A percentile compares a stretch with the other conserved stretches of the same genome.
These are phyloP conservation scores for Formicarius rufipectus DNA, from an alignment of 2,113 vertebrate species.

Conservation along the genomic window DNA sequence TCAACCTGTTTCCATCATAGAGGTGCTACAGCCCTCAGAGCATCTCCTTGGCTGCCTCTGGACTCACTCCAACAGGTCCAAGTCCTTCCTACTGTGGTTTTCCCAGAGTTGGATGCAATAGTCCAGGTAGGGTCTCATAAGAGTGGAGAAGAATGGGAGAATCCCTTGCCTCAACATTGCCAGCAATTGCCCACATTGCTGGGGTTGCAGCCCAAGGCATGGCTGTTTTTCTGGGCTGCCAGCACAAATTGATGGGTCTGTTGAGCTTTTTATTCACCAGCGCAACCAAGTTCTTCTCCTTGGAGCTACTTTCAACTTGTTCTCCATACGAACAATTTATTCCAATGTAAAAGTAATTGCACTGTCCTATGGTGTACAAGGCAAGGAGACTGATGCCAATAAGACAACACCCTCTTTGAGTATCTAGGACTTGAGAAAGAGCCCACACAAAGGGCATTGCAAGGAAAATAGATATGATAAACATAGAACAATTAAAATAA, in stretches of 20 bases:
- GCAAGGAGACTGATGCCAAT: neutral
- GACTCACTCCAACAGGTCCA: neutral
- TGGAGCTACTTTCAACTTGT: neutral
- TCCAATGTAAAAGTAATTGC: neutral
- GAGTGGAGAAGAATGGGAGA: neutral
- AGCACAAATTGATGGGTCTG: neutral
- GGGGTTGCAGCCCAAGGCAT: too few species aligned
- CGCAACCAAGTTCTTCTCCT: neutral
- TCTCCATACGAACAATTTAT: neutral
- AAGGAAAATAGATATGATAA: neutral
- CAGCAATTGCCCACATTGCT: neutral
- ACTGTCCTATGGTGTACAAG: rapidly evolving
- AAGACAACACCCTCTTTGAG: rapidly evolving
- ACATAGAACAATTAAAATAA: neutral
- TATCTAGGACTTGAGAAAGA: neutral
- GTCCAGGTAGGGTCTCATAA: neutral
- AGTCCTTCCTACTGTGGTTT: neutral
- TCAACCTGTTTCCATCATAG: neutral
- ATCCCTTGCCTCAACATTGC: neutral
- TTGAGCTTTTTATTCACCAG: neutral
- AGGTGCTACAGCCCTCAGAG: neutral
- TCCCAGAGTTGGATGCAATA: neutral
- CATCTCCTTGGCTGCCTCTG: neutral
- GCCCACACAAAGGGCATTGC: neutral
- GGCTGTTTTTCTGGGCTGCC: neutral